Conservation (phyloP, 2,113 vertebrate species). For the Siniperca knerii region DNA sequence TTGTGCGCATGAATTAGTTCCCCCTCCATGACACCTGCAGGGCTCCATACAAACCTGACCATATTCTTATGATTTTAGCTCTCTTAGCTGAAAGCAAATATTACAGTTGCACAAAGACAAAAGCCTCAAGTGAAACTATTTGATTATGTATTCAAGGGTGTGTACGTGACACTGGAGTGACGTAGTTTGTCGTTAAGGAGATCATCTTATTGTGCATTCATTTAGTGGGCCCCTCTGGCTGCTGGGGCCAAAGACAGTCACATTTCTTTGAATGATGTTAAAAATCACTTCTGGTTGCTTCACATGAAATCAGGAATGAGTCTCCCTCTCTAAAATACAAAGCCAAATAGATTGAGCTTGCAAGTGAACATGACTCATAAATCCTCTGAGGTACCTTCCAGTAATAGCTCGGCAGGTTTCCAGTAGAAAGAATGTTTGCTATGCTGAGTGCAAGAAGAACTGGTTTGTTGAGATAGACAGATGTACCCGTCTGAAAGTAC, state of each 20-base stretch:
- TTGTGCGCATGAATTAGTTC: not conserved
- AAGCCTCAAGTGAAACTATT: not conserved
- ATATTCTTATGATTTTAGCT: not conserved
- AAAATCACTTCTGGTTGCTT: not conserved
- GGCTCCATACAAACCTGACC: not conserved
- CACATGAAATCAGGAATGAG: not conserved
- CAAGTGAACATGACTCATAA: not conserved
- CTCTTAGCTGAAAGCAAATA: not conserved
- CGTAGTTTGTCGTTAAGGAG: not conserved
- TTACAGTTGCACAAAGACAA: not conserved
- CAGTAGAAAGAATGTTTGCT: constrained; percentile 54
- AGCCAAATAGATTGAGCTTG: constrained; percentile 1
- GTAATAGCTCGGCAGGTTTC: not conserved
- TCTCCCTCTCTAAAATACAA: not conserved
- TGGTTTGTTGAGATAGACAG: constrained; percentile 31
- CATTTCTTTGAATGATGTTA: not conserved
- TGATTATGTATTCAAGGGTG: not conserved
- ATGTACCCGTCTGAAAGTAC: constrained; percentile 10
- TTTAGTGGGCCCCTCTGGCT: not conserved
- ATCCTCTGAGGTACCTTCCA: not conserved
- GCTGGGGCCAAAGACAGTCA: too few relatives aligned
- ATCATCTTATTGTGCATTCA: not conserved
- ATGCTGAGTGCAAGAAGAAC: constrained; percentile 42
- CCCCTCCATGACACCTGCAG: not conserved
- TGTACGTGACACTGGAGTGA: not conserved